Conservation (phyloP, 2,113 vertebrate genomes). For the Ginglymostoma cirratum region DNA sequence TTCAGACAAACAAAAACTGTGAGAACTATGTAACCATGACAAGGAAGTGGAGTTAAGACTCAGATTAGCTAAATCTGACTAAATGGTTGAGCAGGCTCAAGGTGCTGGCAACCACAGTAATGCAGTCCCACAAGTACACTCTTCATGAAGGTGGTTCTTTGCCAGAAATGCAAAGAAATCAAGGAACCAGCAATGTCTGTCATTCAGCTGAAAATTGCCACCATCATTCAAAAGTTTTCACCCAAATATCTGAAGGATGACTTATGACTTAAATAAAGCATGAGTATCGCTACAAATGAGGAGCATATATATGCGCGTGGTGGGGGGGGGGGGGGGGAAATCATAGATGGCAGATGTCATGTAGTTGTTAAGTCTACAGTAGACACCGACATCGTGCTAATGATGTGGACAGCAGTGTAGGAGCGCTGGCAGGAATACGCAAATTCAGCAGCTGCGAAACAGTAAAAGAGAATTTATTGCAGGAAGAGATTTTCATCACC, state of each 20-base stretch:
- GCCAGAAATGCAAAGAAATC: not conserved
- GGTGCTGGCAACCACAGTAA: not conserved
- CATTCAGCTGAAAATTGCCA: not conserved
- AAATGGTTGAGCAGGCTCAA: not conserved
- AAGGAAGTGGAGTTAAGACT: not conserved
- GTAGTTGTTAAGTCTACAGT: not conserved
- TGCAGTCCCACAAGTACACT: not conserved
- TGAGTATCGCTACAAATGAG: not conserved
- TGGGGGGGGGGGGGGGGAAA: no score
- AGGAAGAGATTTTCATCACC: not conserved
- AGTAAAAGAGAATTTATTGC: not conserved
- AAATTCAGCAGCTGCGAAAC: not conserved
- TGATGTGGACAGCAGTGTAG: not conserved
- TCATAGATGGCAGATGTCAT: not conserved
- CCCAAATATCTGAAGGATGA: not conserved
- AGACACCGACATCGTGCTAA: not conserved
- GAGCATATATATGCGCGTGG: not conserved
- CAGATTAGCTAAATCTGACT: not conserved
- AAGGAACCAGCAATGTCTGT: not conserved
- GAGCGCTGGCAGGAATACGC: not conserved
- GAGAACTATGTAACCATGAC: not conserved
- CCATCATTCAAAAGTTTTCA: not conserved
- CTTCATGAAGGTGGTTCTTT: not conserved
- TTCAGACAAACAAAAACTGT: not conserved
- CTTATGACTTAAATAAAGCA: not conserved